Base-by-base conservation (phyloP, 2,888 invertebrate species). In the Achlya flavicornis region DNA sequence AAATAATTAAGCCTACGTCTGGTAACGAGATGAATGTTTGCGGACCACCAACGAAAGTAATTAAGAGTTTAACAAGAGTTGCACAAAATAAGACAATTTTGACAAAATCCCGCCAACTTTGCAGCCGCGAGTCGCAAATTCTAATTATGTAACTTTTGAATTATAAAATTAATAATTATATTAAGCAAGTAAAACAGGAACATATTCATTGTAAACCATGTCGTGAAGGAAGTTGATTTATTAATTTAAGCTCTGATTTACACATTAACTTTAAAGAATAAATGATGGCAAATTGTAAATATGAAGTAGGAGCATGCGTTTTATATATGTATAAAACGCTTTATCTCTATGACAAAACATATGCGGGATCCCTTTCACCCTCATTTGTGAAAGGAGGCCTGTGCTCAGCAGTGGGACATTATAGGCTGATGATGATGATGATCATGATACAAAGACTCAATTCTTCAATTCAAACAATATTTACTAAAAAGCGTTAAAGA, bases 1-100 rank as follows among this genome's bases (percentile, higher is more conserved):
- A 91, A 92, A 92, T 92, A 92, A 92, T 90, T 88, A 88, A 89
- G 88, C 85, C 88, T 91, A 88, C 85, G 83, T 78, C 75, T 81
- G 77, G 86, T 88, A 87, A 90, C 88, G 82, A 89, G 88, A 90
- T 85, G 89, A 85, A 88, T 93, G 91, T 92, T 91, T 92, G 92
- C 87, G 86, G 91, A 88, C 87, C 84, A 85, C 91, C 89, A 80
- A 74, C 83, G 84, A 87, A 90, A 90, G 91, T 90, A 91, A 92
- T 92, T 92, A 92, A 88, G 89, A 90, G 85, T 90, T 90, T 83
- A 89, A 87, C 89, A 88, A 83, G 85, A 85, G 81, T 85, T 83
- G 81, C 41, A 19, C 77, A 73, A 75, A 84, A 85, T 84, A 86
- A 87, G 82, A 87, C 80, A 84, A 81, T 85, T 87, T 86, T 81